Conservation (phyloP, 53 echinoderm and acorn worm genomes). For the Henricia sp. region DNA sequence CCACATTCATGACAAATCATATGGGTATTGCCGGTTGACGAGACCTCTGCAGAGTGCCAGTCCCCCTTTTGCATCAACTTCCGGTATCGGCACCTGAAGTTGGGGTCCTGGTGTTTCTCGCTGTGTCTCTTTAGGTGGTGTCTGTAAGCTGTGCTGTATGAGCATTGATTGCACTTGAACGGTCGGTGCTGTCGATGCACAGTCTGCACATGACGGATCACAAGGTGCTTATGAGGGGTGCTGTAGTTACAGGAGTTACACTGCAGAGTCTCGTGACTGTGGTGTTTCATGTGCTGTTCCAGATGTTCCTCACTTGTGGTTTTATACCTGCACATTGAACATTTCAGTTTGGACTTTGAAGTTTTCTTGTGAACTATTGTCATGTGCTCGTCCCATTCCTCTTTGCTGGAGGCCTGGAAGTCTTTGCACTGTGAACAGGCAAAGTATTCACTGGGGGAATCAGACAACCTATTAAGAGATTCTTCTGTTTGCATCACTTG, state of each 20-base stretch:
- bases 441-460: conserved; percentile 50
- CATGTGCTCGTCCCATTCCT: conserved; percentile 57
- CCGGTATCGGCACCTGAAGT: conserved; percentile 73
- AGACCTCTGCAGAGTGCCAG: conserved; percentile 26
- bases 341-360: conserved; percentile 5
- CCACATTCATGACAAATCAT: conserved; percentile 64
- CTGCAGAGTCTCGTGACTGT: conserved; percentile 72
- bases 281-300: conserved; percentile 73
- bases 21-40: background rate
- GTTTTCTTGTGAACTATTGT: conserved; percentile 25
- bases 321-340: conserved; percentile 74
- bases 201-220: conserved; percentile 88
- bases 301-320: conserved; percentile 64
- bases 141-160: conserved; percentile 82
- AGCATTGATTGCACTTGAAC: conserved; percentile 82
- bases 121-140: conserved; percentile 87
- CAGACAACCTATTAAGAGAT: background rate
- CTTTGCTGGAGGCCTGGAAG: conserved; percentile 45
- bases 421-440: conserved; percentile 62
- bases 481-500: background rate
- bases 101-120: conserved; percentile 77
- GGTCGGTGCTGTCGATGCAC: conserved; percentile 88
- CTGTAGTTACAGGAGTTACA: conserved; percentile 85
- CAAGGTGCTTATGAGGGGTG: conserved; percentile 80
- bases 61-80: conserved; percentile 43